These are phyloP conservation scores for Bradypus variegatus DNA, from an alignment of 2,797 vertebrate genomes.

Conservation along the genomic window DNA sequence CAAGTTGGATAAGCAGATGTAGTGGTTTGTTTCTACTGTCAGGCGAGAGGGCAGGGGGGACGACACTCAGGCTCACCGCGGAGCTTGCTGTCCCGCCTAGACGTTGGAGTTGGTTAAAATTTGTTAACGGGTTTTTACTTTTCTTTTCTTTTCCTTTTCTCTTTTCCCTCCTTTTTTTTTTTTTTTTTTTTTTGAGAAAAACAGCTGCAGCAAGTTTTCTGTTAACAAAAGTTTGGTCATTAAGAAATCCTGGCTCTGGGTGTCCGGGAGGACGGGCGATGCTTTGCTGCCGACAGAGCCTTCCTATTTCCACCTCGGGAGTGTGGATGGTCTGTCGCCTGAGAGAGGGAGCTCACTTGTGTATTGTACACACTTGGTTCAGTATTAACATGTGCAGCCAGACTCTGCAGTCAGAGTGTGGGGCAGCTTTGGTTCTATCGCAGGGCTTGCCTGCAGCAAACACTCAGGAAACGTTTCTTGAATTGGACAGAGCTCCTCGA, in stretches of 20 bases:
- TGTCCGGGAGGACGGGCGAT: not conserved
- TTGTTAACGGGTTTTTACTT: not conserved
- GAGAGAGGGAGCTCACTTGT: not conserved
- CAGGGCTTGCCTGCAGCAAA: not conserved
- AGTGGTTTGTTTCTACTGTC: too few relatives aligned
- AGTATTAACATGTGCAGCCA: not conserved
- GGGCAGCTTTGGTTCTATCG: not conserved
- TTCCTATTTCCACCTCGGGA: not conserved
- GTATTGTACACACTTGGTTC: not conserved
- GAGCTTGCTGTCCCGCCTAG: not conserved
- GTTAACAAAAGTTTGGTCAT: not conserved
- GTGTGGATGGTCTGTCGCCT: too few relatives aligned
- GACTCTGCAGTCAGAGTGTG: not conserved
- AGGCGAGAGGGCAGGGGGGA: too few relatives aligned
- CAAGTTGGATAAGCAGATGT: too few relatives aligned
- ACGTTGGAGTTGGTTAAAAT: not conserved
- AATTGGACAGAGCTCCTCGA: not conserved
- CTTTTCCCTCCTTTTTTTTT: not conserved
- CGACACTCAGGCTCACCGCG: not conserved
- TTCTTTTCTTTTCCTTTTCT: not conserved
- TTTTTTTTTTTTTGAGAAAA: not conserved
- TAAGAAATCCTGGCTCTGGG: not conserved
- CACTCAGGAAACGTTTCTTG: too few relatives aligned
- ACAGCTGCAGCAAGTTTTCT: not conserved
- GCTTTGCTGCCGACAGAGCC: fast-evolving